Percentiles rank a stretch among this genome's conserved stretches.
These are phyloP conservation scores for Pan troglodytes DNA, from an alignment of 2,113 vertebrate species.

Conservation along the genomic window DNA sequence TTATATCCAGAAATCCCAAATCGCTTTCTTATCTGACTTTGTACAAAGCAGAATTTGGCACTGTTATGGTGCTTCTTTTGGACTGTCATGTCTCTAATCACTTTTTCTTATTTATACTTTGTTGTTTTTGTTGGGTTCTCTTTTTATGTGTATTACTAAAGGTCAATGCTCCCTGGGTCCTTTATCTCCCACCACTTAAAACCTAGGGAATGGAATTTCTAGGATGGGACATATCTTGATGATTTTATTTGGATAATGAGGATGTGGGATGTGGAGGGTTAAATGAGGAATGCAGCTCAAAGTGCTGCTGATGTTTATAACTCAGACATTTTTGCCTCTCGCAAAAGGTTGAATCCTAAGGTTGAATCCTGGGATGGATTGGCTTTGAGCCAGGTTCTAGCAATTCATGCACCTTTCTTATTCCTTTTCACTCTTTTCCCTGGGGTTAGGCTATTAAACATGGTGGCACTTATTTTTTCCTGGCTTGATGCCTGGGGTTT, in stretches of 20 bases:
- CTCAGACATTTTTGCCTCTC: background rate
- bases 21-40: background rate
- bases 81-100: background rate
- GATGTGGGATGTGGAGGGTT: background rate
- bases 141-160: background rate
- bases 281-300: background rate
- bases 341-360: too few species aligned
- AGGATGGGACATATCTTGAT: background rate
- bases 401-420: background rate
- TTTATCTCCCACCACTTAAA: background rate
- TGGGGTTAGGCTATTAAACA: constrained; percentile 45
- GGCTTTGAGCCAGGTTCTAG: background rate
- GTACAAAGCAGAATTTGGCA: background rate
- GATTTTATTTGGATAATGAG: background rate
- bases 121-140: background rate
- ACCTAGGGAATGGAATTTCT: background rate
- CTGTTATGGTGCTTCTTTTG: background rate
- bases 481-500: constrained; percentile 42
- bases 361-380: background rate
- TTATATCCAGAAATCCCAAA: background rate
- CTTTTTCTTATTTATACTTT: background rate
- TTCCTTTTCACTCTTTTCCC: background rate
- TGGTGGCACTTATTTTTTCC: background rate
- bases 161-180: background rate
- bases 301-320: background rate